Base-by-base conservation (phyloP, 2,888 invertebrate species). In the Melanophora roralis region DNA sequence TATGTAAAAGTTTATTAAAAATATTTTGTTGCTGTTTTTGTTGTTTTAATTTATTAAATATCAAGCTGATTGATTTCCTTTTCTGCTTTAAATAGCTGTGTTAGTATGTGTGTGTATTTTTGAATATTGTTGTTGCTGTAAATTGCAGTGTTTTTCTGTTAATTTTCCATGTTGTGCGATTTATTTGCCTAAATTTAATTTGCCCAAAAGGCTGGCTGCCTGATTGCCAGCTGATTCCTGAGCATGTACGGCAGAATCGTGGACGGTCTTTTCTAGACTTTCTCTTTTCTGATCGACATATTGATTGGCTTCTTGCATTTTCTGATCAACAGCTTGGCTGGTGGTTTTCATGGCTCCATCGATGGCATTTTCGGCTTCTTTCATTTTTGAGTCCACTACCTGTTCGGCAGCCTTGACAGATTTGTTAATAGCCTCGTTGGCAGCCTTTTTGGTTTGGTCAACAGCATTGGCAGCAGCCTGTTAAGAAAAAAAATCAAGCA, bases 301-400 rank as follows among this genome's bases (percentile, higher is more conserved):
- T 84, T 93, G 92, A 86, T 93, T 93, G 27, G 94, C 91, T 78
- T 93, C 92, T 85, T 92, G 92, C 84, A 94, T 87, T 89, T 93
- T 93, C 80, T 91, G 86, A 86, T 93, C 93, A 55, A 93, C 91
- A 11, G 92, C 90, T 19, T 91, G 89, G 73, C 92, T 91, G 19
- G 92, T 92, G 85, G 91, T 90, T 90, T 92, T 92, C 83, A 93
- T 87, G 67, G 92, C 92, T 81, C 91, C 91, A 82, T 93, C 93
- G 21, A 92, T 89, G 23, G 91, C 91, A 16, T 86, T 85, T 83
- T 91, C 91, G n/a, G 91, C 90, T 82, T 91, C 88, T 83, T 90
- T 90, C 60, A 91, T 82, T 87, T 91, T 91, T 40, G 88, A 86
- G 76, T 91, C 91, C 51, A 91, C 88, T n/a, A 88, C 89, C 43